Evolutionary conservation across 2,797 vertebrate species (phyloP).

Genomic region (Hozukius guyotensis): DNA sequence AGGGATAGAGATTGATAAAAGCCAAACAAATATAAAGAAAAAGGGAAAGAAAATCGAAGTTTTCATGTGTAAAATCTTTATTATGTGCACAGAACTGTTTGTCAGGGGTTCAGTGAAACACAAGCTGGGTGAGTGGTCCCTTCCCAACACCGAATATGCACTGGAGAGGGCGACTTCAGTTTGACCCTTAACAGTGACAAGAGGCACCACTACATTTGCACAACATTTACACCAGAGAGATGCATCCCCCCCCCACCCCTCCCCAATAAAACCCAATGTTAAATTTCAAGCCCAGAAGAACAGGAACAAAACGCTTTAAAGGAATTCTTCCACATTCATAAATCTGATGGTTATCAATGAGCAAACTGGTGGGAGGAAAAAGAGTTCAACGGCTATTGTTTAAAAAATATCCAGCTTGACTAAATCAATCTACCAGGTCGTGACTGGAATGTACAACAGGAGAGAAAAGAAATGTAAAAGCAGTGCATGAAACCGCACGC

Average conservation of each 20-base stretch:
- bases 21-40: not conserved
- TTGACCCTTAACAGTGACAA: constrained; percentile 73
- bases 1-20: not conserved
- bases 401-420: constrained; percentile 61
- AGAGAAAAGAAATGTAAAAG: constrained; percentile 70
- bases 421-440: constrained; percentile 71
- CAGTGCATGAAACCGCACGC: constrained; percentile 76
- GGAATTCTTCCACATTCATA: constrained; percentile 74
- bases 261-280: constrained; percentile 38
- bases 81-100: constrained; percentile 87
- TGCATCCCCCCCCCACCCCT: constrained; percentile 31
- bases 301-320: constrained; percentile 53
- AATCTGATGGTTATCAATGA: constrained; percentile 66
- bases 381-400: constrained; percentile 54
- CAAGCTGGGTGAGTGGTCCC: constrained; percentile 71
- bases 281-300: constrained; percentile 63
- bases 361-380: constrained; percentile 53
- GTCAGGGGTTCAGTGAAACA: constrained; percentile 78
- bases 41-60: not conserved
- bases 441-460: constrained; percentile 79
- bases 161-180: constrained; percentile 59
- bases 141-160: constrained; percentile 59
- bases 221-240: constrained; percentile 82
- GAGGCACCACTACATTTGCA: constrained; percentile 85
- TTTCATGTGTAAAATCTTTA: constrained; percentile 85